phyloP scores from a whole-genome alignment of 2,888 invertebrate species.

The Eristalis pertinax region DNA sequence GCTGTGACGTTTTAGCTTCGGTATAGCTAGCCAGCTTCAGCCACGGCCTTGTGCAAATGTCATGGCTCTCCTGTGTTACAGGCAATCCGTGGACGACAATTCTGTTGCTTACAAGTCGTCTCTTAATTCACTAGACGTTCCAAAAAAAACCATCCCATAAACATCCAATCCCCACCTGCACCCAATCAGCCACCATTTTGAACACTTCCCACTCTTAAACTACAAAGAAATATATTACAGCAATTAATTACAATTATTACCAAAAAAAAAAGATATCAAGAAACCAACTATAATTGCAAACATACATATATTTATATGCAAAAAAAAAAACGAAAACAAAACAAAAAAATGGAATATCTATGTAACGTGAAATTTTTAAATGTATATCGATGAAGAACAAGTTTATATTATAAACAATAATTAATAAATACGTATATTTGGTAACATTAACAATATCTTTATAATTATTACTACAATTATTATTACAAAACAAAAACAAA shows the following conservation, averaged over 20 bases:
- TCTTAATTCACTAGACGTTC: too few species aligned
- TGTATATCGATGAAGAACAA: slow-evolving; percentile 31
- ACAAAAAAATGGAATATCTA: slow-evolving; percentile 40
- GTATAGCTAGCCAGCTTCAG: too few species aligned
- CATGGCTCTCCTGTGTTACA: too few species aligned
- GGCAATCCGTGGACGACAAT: too few species aligned
- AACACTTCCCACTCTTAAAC: background rate
- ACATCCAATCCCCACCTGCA: background rate
- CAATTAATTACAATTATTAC: slow-evolving; percentile 44
- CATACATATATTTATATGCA: slow-evolving; percentile 53
- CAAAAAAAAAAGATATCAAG: slow-evolving; percentile 3
- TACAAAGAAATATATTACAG: slow-evolving; percentile 24
- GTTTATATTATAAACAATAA: slow-evolving; percentile 60
- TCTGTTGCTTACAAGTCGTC: too few species aligned
- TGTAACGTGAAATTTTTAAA: slow-evolving; percentile 60
- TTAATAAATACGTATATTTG: slow-evolving; percentile 65
- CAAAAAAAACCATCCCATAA: too few species aligned
- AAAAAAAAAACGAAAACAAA: slow-evolving; percentile 7
- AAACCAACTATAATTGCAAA: slow-evolving; percentile 50
- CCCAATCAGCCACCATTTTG: background rate
- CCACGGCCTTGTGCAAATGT: too few species aligned
- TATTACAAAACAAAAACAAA: slow-evolving; percentile 45
- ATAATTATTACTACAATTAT: slow-evolving; percentile 60
- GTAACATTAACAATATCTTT: slow-evolving; percentile 70
- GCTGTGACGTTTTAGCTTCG: too few species aligned